Evolutionary conservation across 2,888 invertebrate species (phyloP), one percentile per base, ranked within the genome.

Genomic region (Reticulitermes lucifugus): DNA sequence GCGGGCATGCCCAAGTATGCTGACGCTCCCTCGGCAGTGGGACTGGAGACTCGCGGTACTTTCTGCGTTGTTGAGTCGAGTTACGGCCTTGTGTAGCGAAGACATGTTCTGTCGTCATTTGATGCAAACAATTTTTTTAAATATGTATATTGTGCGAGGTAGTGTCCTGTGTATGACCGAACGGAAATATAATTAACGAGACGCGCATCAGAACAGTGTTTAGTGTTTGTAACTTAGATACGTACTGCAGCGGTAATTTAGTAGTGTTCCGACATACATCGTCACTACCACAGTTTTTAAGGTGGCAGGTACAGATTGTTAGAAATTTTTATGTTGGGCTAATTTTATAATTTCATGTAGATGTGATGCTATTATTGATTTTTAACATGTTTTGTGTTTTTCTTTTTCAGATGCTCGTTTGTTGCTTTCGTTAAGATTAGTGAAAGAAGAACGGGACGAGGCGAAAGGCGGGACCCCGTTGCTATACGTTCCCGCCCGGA

Each of bases 381-480:
- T 43, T 10, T 65, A 59, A 35, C 46, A 43, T 65, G 3, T 6
- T 6, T 21, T 60, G 29, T 18, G 6, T 71, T 80, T 75, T 81
- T 82, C 7, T 29, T 55, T 84, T 84, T 70, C 84, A 84, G 84
- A 80, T 84, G 80, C 73, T 51, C 41, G 59, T 51, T 80, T 83
- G 71, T 41, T 73, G 81, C 51, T 73, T 59, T 70, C 55, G 43
- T 71, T 29, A 70, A 83, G 73, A 35, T n/a, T 21, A 70, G 80
- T 25, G 80, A 80, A 41, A 80, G 86, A 79, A 77, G 75, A 83
- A 77, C 46, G 46, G 51, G 84, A 75, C 65, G 77, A 82, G 85
- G 85, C 86, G 71, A 84, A 83, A 84, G 85, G 86, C 86, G 86
- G 86, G 86, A 84, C 79, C 82, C 70, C 65, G 71, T 79, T 81